Conservation (phyloP, 2,888 invertebrate species). For the Cantharis rufa region DNA sequence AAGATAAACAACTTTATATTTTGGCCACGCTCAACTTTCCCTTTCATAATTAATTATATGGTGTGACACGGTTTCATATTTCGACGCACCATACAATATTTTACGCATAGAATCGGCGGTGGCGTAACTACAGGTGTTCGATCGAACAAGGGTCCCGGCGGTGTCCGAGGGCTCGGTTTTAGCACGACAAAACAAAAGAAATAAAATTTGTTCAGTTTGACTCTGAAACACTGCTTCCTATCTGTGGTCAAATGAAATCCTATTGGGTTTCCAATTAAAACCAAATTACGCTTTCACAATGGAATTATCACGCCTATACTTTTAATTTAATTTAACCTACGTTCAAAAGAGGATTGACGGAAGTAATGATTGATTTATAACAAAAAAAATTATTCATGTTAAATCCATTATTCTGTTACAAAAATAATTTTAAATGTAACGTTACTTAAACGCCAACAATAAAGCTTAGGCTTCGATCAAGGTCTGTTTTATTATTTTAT, state of each 20-base stretch:
- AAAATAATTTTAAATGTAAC: neutral
- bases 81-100: neutral
- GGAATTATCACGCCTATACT: neutral
- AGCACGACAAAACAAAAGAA: no score
- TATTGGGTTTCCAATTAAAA: neutral
- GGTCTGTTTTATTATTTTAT: neutral
- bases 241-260: neutral
- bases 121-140: no score
- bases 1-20: neutral
- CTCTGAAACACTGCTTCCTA: no score
- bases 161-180: no score
- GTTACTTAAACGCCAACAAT: neutral
- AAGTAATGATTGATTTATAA: neutral
- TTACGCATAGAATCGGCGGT: neutral
- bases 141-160: no score
- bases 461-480: neutral
- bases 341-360: neutral
- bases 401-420: neutral
- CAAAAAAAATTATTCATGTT: neutral
- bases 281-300: neutral
- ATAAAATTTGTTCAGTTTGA: no score
- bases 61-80: neutral
- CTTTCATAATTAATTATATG: neutral
- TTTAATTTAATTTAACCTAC: neutral
- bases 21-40: neutral